Conservation (phyloP, 2,113 vertebrate genomes). For the Callospermophilus lateralis region DNA sequence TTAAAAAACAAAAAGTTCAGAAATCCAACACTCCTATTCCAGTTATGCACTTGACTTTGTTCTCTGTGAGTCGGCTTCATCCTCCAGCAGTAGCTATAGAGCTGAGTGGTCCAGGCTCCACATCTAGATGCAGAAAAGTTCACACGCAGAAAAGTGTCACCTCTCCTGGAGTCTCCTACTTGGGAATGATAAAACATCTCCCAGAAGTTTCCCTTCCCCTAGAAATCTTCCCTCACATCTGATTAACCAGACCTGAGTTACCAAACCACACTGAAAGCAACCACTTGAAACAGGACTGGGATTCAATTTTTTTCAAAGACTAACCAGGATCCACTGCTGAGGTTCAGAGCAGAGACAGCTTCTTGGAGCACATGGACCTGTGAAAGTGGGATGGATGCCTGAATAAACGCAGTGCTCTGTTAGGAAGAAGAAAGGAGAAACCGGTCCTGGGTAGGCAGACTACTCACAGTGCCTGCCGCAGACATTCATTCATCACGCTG, state of each 20-base stretch:
- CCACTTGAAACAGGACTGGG: not conserved
- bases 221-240: not conserved
- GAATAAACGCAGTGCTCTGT: not conserved
- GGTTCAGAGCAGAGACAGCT: not conserved
- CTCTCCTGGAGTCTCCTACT: not conserved
- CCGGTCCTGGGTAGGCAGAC: fast-evolving
- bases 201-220: not conserved
- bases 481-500: not conserved
- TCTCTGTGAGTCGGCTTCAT: not conserved
- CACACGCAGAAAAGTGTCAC: not conserved
- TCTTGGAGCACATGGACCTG: not conserved
- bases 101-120: not conserved
- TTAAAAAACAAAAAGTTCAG: not conserved
- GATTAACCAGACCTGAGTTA: not conserved
- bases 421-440: not conserved
- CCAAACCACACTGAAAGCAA: not conserved
- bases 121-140: not conserved
- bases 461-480: not conserved
- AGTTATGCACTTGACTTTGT: not conserved
- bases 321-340: fast-evolving
- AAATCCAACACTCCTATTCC: not conserved
- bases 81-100: not conserved
- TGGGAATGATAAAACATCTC: not conserved
- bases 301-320: not conserved
- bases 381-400: not conserved